Percentiles rank a stretch among this genome's conserved stretches.
Conservation (phyloP, 2,113 vertebrate genomes). For the Ginglymostoma cirratum region DNA sequence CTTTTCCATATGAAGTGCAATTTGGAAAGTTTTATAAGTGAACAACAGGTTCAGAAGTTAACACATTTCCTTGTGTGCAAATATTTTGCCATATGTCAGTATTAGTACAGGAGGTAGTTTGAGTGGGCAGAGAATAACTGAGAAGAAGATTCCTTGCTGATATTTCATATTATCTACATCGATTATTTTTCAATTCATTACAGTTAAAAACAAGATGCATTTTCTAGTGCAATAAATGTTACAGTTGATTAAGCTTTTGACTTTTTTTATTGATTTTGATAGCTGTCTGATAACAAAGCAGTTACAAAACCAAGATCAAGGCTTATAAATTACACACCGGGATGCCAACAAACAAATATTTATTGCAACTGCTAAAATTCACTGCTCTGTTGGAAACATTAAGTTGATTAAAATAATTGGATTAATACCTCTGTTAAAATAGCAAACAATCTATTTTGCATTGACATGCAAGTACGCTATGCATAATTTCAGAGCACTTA, state of each 20-base stretch:
- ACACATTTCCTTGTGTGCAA: neutral
- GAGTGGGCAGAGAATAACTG: neutral
- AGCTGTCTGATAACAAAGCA: neutral
- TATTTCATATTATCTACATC: neutral
- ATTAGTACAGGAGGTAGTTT: neutral
- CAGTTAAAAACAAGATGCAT: neutral
- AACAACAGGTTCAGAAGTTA: neutral
- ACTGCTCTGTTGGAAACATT: neutral
- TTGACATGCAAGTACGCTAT: neutral
- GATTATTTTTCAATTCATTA: neutral
- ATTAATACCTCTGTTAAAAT: neutral
- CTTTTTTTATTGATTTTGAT: neutral
- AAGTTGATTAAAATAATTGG: neutral
- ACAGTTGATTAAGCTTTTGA: neutral
- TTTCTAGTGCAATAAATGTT: neutral
- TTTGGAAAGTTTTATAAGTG: neutral
- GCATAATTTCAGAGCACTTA: neutral
- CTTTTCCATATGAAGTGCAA: neutral
- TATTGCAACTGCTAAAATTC: neutral
- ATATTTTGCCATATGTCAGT: neutral
- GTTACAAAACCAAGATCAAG: neutral
- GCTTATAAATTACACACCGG: neutral
- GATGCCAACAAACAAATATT: neutral
- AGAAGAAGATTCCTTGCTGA: neutral
- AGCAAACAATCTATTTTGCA: neutral